Percentiles rank a stretch among this genome's conserved stretches.
Conservation (phyloP, 2,797 vertebrate species). For the Sebastes paucispinis region DNA sequence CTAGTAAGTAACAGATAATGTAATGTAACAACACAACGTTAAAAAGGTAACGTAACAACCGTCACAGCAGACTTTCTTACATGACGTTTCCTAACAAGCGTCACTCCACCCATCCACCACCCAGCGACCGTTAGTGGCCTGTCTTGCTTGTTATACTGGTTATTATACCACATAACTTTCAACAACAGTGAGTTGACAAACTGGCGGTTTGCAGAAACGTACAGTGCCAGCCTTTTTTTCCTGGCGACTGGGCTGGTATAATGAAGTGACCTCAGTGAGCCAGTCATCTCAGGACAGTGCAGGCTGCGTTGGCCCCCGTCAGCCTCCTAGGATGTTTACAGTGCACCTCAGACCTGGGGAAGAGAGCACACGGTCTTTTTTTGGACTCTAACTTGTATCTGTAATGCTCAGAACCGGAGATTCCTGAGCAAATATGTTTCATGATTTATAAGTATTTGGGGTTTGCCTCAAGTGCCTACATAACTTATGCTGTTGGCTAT, state of each 20-base stretch:
- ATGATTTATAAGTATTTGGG: conserved; percentile 33
- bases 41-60: background rate
- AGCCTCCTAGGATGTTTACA: conserved; percentile 14
- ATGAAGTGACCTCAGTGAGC: conserved; percentile 33
- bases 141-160: background rate
- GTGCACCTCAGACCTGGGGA: background rate
- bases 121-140: background rate
- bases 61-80: background rate
- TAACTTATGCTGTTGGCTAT: conserved; percentile 21
- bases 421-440: conserved; percentile 29
- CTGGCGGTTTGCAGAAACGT: background rate
- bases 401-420: conserved; percentile 7
- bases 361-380: conserved; percentile 9
- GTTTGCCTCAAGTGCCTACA: conserved; percentile 29
- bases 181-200: background rate
- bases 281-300: conserved; percentile 62
- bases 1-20: background rate
- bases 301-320: conserved; percentile 3
- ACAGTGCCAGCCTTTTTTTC: background rate
- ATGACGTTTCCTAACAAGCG: background rate
- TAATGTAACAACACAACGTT: background rate
- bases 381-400: conserved; percentile 20
- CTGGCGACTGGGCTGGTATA: background rate
- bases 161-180: background rate
- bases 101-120: background rate